These are phyloP conservation scores for Sorex fumeus DNA, from an alignment of 2,113 vertebrate species.

Conservation along the genomic window DNA sequence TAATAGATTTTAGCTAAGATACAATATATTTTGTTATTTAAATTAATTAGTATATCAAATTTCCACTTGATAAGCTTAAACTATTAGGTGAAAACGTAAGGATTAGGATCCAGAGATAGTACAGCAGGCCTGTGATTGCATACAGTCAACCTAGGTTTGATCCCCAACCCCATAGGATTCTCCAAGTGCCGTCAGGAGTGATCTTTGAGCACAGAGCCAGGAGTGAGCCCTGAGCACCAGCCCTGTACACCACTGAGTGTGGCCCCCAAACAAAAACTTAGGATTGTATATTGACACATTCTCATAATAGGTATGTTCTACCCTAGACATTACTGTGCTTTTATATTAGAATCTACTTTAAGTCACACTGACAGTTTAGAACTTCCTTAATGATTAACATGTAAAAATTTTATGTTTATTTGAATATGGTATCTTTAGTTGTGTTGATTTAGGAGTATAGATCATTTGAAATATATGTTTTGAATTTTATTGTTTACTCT, in stretches of 20 bases:
- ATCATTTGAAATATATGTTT: not conserved
- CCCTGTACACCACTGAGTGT: too few relatives aligned
- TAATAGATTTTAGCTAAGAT: constrained; percentile 27
- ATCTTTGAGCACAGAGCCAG: too few relatives aligned
- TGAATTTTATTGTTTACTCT: not conserved
- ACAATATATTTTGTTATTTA: not conserved
- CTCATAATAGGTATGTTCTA: not conserved
- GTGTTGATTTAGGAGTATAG: not conserved
- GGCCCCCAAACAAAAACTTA: not conserved
- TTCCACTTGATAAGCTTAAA: constrained; percentile 26
- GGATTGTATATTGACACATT: not conserved
- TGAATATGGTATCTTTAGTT: not conserved
- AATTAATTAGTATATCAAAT: constrained; percentile 20
- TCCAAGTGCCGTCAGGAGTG: too few relatives aligned
- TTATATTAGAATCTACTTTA: constrained; percentile 14
- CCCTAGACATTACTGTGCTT: not conserved
- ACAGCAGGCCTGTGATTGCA: too few relatives aligned
- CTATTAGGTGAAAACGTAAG: not conserved
- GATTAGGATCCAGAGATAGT: too few relatives aligned
- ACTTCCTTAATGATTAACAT: not conserved
- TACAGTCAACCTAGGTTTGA: too few relatives aligned
- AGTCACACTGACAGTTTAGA: not conserved
- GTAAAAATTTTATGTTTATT: not conserved
- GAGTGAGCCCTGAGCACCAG: too few relatives aligned
- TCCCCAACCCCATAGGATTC: too few relatives aligned